Base-by-base conservation (phyloP, 2,888 invertebrate species). In the Metalampra italica region DNA sequence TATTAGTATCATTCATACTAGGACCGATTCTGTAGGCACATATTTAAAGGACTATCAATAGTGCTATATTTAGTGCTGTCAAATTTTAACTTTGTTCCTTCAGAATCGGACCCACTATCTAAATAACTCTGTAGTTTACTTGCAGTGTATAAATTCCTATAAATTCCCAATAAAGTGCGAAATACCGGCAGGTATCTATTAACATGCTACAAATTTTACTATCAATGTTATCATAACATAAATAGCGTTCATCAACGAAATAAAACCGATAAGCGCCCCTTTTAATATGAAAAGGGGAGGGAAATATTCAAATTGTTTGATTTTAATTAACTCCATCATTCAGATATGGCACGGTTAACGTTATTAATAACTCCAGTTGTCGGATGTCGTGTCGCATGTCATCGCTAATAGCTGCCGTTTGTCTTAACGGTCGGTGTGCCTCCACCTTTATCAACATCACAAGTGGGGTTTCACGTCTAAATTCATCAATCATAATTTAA, bases 301-400 rank as follows among this genome's bases (percentile, higher is more conserved):
- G 61, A 52, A 52, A 60, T 62, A 60, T 64, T 65, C 59, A 63
- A 76, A 66, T 71, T 84, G 83, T 84, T 85, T 86, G 82, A 79
- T 82, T 83, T 85, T 85, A 86, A 86, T 86, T 82, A 85, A 75
- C 77, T 68, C 50, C 57, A 67, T 76, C 67, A 66, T 60, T 61
- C 50, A 51, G 53, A 49, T 47, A 53, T 63, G 56, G 59, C 58
- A 60, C 60, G 62, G 41, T 42, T 49, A 55, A 54, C 63, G 69
- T 75, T 73, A 83, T 83, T 82, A 82, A 85, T 83, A 75, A 77
- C 66, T 62, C 8, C 57, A 56, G 67, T 65, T 66, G 70, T 68
- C 56, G 59, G 64, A 60, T 61, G 73, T 78, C 81, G 53, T 82
- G 84, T 82, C 62, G 65, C 60, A 57, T 72, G 82, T 84, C 82